Conservation (phyloP, 2,888 invertebrate genomes). For the Coecobrya sp. region DNA sequence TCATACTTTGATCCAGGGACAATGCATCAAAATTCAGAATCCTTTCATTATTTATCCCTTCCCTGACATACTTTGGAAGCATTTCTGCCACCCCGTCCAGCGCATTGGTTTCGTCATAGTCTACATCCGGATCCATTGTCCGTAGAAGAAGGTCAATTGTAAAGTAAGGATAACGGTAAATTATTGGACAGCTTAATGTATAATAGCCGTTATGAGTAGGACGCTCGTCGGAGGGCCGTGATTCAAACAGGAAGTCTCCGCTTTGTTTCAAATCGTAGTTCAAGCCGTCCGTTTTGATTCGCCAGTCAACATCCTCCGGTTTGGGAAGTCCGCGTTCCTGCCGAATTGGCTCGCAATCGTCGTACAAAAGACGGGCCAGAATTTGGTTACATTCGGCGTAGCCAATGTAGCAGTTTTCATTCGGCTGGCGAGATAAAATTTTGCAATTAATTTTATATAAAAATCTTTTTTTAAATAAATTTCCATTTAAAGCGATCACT, state of each 20-base stretch:
- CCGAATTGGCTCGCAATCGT: slow-evolving; percentile 40
- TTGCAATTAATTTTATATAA: too few species aligned
- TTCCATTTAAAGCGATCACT: not conserved
- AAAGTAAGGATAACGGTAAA: slow-evolving; percentile 52
- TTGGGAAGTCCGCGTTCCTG: slow-evolving; percentile 12
- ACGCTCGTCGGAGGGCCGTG: not conserved
- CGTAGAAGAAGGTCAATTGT: slow-evolving; percentile 40
- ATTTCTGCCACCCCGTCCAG: slow-evolving; percentile 9
- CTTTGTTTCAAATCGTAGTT: slow-evolving; percentile 34
- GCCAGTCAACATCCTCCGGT: slow-evolving; percentile 43
- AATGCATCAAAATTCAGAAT: slow-evolving; percentile 57
- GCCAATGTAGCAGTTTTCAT: not conserved
- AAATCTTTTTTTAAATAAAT: too few species aligned
- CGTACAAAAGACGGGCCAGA: not conserved
- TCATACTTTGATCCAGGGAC: slow-evolving; percentile 1
- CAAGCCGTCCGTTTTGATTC: slow-evolving; percentile 1
- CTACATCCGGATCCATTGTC: not conserved
- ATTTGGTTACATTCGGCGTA: not conserved
- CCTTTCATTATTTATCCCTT: slow-evolving; percentile 50
- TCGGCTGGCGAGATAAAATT: not conserved
- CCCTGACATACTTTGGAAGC: slow-evolving; percentile 46
- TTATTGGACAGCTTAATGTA: slow-evolving; percentile 20
- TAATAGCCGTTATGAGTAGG: slow-evolving; percentile 32
- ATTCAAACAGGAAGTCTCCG: not conserved
- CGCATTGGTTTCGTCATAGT: slow-evolving; percentile 41